These are phyloP conservation scores for Penaeus indicus DNA, from an alignment of 1,140 invertebrate species.

Conservation along the genomic window DNA sequence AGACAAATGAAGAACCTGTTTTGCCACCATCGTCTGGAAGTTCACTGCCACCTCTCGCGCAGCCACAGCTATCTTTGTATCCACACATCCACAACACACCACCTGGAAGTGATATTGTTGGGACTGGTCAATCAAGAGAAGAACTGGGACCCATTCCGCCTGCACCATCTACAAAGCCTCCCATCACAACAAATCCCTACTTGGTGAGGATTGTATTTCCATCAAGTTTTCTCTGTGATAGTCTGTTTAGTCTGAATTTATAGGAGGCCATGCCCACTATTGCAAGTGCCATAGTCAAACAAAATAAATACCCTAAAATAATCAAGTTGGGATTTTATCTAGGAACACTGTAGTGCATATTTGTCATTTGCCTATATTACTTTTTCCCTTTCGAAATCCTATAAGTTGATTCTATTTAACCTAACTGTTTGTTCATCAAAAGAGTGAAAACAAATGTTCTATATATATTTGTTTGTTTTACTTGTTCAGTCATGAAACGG, in stretches of 20 bases:
- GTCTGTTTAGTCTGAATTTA: not conserved
- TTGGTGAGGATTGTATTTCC: slow-evolving; percentile 43
- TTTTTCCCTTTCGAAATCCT: no score
- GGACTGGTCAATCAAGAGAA: slow-evolving; percentile 52
- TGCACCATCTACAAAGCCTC: slow-evolving; percentile 55
- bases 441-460: no score
- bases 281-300: no score
- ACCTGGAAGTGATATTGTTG: slow-evolving; percentile 59
- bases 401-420: no score
- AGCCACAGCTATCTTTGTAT: slow-evolving; percentile 63
- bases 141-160: slow-evolving; percentile 55
- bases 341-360: no score
- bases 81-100: slow-evolving; percentile 63
- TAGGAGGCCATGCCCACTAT: no score
- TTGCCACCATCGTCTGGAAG: slow-evolving; percentile 42
- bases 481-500: no score
- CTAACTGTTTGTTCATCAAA: no score
- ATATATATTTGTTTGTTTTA: no score
- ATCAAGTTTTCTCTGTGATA: not conserved
- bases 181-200: slow-evolving; percentile 61
- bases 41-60: slow-evolving; percentile 55
- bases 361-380: no score
- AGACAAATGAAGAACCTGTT: slow-evolving; percentile 47
- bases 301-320: no score
- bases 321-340: no score